Evolutionary conservation across 2,888 invertebrate genomes (phyloP).

Genomic region (Lithosia quadra): DNA sequence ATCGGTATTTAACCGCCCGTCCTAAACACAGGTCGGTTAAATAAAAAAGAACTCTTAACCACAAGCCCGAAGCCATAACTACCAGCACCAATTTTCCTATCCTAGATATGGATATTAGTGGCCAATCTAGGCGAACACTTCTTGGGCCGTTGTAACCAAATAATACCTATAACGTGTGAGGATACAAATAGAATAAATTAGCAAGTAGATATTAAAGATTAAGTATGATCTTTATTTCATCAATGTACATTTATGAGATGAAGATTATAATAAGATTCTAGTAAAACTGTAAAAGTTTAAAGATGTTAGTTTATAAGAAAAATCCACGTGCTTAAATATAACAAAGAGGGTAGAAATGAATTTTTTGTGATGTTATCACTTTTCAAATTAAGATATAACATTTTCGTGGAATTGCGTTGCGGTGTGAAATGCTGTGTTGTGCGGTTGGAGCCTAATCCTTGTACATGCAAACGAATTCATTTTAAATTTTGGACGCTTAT

Average conservation of each 20-base stretch:
- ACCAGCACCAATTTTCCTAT: background rate
- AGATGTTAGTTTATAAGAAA: background rate
- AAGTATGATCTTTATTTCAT: too few species aligned
- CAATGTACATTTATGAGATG: too few species aligned
- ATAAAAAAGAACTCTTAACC: too few species aligned
- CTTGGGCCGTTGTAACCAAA: background rate
- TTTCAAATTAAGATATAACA: constrained; percentile 35
- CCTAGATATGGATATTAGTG: background rate
- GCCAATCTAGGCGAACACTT: background rate
- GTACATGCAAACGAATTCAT: constrained; percentile 8
- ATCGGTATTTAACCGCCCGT: too few species aligned
- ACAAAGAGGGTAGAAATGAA: background rate
- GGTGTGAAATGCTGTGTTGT: constrained; percentile 9
- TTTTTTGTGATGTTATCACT: constrained; percentile 6
- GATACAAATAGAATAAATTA: too few species aligned
- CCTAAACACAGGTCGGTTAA: too few species aligned
- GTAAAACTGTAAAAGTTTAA: background rate
- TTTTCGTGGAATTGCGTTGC: constrained; percentile 24
- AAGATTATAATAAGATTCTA: background rate
- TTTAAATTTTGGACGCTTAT: constrained; percentile 9
- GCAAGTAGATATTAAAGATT: too few species aligned
- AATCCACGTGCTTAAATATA: background rate
- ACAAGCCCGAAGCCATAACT: background rate
- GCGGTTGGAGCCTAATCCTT: background rate
- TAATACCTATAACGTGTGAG: too few species aligned